A percentile compares a stretch with the other conserved stretches of the same genome.
These are phyloP conservation scores for Setipinna tenuifilis DNA, from an alignment of 2,797 vertebrate genomes.

Conservation along the genomic window DNA sequence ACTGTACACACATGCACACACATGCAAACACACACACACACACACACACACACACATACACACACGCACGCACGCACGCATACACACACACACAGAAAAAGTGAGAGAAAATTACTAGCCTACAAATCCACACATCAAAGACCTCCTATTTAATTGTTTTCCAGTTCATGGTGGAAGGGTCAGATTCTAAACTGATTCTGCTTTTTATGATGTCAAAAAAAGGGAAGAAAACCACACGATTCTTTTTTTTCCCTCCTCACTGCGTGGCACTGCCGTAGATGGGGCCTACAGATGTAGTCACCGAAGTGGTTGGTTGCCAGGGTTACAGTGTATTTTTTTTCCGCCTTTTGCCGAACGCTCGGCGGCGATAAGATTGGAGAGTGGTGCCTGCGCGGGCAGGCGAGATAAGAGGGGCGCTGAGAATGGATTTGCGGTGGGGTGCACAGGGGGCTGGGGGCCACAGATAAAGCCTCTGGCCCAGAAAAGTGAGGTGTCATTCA, in stretches of 20 bases:
- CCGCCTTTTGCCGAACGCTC: conserved; percentile 34
- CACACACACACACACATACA: conserved; percentile 18
- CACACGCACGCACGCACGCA: background rate
- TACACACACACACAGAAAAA: background rate
- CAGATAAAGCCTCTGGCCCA: conserved; percentile 60
- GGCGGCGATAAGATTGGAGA: conserved; percentile 53
- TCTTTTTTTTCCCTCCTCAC: background rate
- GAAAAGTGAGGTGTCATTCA: conserved; percentile 57
- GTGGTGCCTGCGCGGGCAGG: conserved; percentile 40
- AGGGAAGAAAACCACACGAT: background rate
- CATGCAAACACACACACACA: background rate
- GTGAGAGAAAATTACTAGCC: background rate
- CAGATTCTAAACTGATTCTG: conserved; percentile 11
- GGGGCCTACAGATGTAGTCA: background rate
- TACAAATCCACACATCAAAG: background rate
- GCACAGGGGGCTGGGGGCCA: conserved; percentile 49
- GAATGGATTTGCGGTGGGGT: conserved; percentile 60
- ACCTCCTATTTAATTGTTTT: background rate
- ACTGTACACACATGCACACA: background rate
- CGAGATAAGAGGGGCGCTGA: conserved; percentile 56
- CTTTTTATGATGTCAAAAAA: background rate
- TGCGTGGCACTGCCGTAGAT: background rate
- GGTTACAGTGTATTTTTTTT: conserved; percentile 56
- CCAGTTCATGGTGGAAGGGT: conserved; percentile 5
- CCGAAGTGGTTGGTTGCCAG: conserved; percentile 50